Base-by-base conservation (phyloP, 2,888 invertebrate genomes). In the Scelioninae gen. 2 region DNA sequence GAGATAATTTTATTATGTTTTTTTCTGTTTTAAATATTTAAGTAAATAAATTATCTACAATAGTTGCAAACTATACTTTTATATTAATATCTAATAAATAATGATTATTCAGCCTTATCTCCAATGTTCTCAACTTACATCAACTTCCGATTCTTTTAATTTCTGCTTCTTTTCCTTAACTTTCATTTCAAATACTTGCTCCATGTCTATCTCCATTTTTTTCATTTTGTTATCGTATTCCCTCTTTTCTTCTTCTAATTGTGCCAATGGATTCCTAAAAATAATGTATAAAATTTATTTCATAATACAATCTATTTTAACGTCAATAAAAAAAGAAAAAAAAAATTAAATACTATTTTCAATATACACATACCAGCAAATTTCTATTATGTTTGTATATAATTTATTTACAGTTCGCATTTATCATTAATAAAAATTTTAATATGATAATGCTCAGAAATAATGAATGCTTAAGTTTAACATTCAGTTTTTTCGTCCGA, bases 181-280 rank as follows among this genome's bases (percentile, higher is more conserved):
- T 88, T 98, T 98, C 93, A 96, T 95, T 86, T 98, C 97, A 87
- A 98, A 98, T 77, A 98, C 98, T 88, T 96, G 96, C 86, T 98
- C 98, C 96, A 98, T 97, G 87, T 98, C 98, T 39, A 93, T 93
- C 87, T 98, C 98, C 96, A 97, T 97, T 87, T 97, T 97, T 88
- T 97, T 97, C 95, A 98, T 96, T 87, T 97, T 96, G 76, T 92
- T 90, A 85, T 97, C 96, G 81, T 98, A 98, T 82, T 97, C 97
- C 73, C 95, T 91, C 86, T 96, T 97, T 86, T 98, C 98, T 85
- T 98, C 97, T 86, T 98, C 98, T 94, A 99, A 95, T 87, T 97
- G 97, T 64, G 97, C 96, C 84, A 99, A 89, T 46, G 99, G 99
- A 89, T 98, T 98, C 92, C 96, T 96, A 88, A 13, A 88, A 87